A percentile compares a stretch with the other conserved stretches of the same genome.
Evolutionary conservation across 2,113 vertebrate species (phyloP).

Genomic region (Sula dactylatra): DNA sequence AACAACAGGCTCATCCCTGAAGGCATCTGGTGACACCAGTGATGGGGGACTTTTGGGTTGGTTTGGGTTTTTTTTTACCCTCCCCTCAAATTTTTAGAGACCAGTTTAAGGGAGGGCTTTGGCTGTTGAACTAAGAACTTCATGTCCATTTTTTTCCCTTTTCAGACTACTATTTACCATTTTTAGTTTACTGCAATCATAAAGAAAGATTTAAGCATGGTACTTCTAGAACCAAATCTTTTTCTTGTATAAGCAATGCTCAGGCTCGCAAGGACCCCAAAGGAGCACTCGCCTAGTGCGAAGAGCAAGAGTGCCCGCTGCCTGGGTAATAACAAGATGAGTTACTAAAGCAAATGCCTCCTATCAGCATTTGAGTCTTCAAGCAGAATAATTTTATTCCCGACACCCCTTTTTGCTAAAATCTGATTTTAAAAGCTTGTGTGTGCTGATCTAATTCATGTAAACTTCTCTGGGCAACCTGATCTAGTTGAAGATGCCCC

Average conservation of each 20-base stretch:
- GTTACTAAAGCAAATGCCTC: neutral
- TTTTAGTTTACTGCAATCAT: neutral
- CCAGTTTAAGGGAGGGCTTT: neutral
- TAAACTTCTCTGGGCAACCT: neutral
- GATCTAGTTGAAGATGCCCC: neutral
- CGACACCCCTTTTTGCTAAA: no score
- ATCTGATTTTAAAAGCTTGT: no score
- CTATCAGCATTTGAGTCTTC: neutral
- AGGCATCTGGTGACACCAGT: neutral
- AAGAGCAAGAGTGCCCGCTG: neutral
- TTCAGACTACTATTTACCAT: neutral
- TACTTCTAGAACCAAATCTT: neutral
- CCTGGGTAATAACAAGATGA: rapidly evolving
- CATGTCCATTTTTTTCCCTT: neutral
- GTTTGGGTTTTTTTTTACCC: no score
- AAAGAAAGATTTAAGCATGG: neutral
- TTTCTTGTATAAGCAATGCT: neutral
- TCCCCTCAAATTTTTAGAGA: neutral
- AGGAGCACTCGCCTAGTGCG: neutral
- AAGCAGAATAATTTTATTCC: no score
- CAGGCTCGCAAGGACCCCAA: neutral
- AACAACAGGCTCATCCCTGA: neutral
- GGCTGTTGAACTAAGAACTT: neutral
- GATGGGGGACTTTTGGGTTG: rapidly evolving
- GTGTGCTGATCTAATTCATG: no score